Evolutionary conservation across 1,140 invertebrate species (phyloP).

Genomic region (Drosophila orena): DNA sequence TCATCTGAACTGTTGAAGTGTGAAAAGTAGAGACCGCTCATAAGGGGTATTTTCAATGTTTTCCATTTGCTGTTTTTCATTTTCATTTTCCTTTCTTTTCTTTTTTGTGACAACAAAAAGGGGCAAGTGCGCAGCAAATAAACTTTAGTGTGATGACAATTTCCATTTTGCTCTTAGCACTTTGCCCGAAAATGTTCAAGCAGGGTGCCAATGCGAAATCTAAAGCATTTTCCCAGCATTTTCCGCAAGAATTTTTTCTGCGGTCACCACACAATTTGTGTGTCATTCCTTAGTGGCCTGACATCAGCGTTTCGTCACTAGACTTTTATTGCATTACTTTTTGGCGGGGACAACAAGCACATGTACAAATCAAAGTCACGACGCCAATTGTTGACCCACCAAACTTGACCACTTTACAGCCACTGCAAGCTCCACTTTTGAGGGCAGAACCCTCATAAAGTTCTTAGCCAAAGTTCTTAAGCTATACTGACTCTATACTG

Average conservation of each 20-base stretch:
- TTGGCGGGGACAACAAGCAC: constrained; percentile 43
- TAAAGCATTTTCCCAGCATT: constrained; percentile 10
- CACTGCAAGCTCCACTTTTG: constrained; percentile 26
- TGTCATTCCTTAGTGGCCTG: constrained; percentile 56
- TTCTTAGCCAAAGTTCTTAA: constrained; percentile 44
- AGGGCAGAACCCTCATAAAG: constrained; percentile 33
- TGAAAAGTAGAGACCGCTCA: constrained; percentile 8
- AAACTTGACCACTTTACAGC: constrained; percentile 58
- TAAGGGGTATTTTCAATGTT: constrained; percentile 15
- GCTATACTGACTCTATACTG: constrained; percentile 11
- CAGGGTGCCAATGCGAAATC: constrained; percentile 40
- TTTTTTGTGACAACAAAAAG: constrained; percentile 24
- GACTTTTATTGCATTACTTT: constrained; percentile 70
- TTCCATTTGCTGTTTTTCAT: constrained; percentile 14
- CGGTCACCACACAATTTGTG: constrained; percentile 73
- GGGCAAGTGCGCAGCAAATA: constrained; percentile 54
- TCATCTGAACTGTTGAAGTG: constrained; percentile 28
- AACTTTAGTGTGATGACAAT: constrained; percentile 60
- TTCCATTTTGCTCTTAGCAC: constrained; percentile 46
- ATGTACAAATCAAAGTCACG: constrained; percentile 75
- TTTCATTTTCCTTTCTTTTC: constrained; percentile 1
- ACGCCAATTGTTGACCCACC: constrained; percentile 67
- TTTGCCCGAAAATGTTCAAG: constrained; percentile 40
- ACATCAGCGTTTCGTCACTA: constrained; percentile 38
- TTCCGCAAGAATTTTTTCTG: constrained; percentile 18